Percentiles rank a stretch among this genome's conserved stretches.
Evolutionary conservation across 2,113 vertebrate genomes (phyloP).

Genomic region (Triplophysa dalaica): DNA sequence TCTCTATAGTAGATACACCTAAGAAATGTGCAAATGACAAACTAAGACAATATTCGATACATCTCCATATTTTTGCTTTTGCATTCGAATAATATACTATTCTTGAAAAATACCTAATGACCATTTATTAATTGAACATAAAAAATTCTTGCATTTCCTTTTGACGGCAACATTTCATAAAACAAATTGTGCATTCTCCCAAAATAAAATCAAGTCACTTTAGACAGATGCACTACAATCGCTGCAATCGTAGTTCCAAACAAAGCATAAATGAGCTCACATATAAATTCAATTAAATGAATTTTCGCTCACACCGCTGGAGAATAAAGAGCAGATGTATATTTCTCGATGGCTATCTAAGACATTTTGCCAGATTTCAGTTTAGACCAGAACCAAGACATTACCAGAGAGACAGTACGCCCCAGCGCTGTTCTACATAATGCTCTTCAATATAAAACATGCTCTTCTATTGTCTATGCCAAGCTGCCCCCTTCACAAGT

Average conservation of each 20-base stretch:
- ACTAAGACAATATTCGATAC: too few species aligned
- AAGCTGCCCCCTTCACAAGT: slow-evolving; percentile 19
- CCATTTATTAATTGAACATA: too few species aligned
- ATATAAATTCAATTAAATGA: not conserved
- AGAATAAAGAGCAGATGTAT: slow-evolving; percentile 18
- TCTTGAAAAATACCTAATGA: too few species aligned
- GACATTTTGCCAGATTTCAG: slow-evolving; percentile 4
- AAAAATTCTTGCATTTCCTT: too few species aligned
- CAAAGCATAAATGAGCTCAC: not conserved
- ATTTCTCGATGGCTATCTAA: slow-evolving; percentile 36
- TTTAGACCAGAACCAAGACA: slow-evolving; percentile 24
- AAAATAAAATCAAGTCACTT: not conserved
- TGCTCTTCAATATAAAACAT: slow-evolving; percentile 35
- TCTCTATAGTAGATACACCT: too few species aligned
- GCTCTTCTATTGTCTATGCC: not conserved
- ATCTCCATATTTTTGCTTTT: too few species aligned
- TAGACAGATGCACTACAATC: not conserved
- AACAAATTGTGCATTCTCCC: too few species aligned
- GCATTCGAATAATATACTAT: too few species aligned
- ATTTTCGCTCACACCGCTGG: not conserved
- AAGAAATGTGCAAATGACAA: too few species aligned
- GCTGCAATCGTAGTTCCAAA: not conserved
- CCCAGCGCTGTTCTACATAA: slow-evolving; percentile 17
- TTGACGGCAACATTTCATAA: too few species aligned
- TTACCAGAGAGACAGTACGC: not conserved